Base-by-base conservation (phyloP, 2,888 invertebrate species). In the Lepas anatifera region DNA sequence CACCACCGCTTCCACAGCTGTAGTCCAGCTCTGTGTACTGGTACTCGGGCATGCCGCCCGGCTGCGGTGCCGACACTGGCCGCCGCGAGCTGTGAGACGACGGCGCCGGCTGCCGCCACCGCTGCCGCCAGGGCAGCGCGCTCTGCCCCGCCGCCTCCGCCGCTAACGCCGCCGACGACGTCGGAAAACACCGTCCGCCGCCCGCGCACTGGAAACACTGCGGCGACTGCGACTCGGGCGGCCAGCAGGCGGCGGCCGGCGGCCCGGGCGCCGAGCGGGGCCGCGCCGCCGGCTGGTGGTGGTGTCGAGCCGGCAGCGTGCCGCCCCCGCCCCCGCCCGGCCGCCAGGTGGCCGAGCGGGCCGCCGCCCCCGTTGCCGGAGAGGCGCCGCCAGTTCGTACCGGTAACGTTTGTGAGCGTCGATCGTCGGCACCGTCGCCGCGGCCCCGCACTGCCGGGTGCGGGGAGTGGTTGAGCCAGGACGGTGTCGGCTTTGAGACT, bases 251-350 rank as follows among this genome's bases (percentile, higher is more conserved):
- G 13, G 58, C 32, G 32, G 32, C 58, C 32, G 1, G 13, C 10
- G 58, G 58, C n/a, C n/a, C n/a, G n/a, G n/a, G n/a, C 58, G 32
- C 58, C 7, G 58, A 58, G 58, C 58, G 58, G 18, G 58, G 58
- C 22, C 58, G n/a, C n/a, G n/a, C n/a, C 58, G 32, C 58, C 7
- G 58, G 32, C 32, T 32, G 58, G 18, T 29, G 58, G 7, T 32
- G 58, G 25, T 18, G 58, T 32, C 58, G 58, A 2, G 32, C 58
- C 58, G 58, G 32, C 8, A 32, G 58, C 0, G 32, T 29, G 58
- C 32, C 32, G 58, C 58, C 32, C 16, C 58, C 58, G 41, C 58
- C 32, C 16, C 58, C 52, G 52, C 32, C 58, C 18, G 58, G 16
- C 58, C 32, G 58, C 32, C 58, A 58, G 4, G 32, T 29, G 18